phyloP scores from a whole-genome alignment of 2,113 vertebrate genomes.

The Podiceps cristatus region DNA sequence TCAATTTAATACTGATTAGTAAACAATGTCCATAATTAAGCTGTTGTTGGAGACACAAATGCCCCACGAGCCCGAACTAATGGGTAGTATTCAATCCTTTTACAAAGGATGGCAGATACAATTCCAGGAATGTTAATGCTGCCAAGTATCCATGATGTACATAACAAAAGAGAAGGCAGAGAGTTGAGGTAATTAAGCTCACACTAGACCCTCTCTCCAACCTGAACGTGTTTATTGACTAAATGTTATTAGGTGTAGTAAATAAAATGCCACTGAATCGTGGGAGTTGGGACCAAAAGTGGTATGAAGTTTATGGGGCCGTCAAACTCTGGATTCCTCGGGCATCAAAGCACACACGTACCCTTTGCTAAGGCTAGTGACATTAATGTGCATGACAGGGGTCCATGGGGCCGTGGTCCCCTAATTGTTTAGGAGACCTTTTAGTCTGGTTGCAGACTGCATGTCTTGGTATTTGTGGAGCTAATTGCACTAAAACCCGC shows the following conservation, averaged over 20 bases:
- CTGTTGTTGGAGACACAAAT: conserved; percentile 81
- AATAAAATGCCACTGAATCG: conserved; percentile 72
- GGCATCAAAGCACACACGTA: conserved; percentile 78
- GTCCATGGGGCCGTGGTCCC: conserved; percentile 75
- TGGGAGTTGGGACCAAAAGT: conserved; percentile 36
- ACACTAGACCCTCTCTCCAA: conserved; percentile 55
- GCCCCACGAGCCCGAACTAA: conserved; percentile 79
- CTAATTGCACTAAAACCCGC: conserved; percentile 76
- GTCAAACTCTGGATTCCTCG: conserved; percentile 56
- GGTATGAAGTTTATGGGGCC: conserved; percentile 51
- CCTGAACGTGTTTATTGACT: conserved; percentile 73
- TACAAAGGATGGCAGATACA: conserved; percentile 79
- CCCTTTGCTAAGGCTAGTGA: conserved; percentile 74
- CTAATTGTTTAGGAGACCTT: conserved; percentile 82
- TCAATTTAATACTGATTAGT: conserved; percentile 82
- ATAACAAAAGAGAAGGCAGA: conserved; percentile 73
- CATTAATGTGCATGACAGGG: conserved; percentile 82
- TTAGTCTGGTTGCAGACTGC: conserved; percentile 79
- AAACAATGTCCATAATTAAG: conserved; percentile 85
- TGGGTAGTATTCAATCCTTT: conserved; percentile 76
- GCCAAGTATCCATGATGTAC: conserved; percentile 75
- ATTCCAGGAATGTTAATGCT: conserved; percentile 87
- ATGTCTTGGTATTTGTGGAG: conserved; percentile 81
- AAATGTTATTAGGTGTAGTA: conserved; percentile 69
- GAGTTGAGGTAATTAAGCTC: conserved; percentile 76